Evolutionary conservation across 2,113 vertebrate species (phyloP).

Genomic region (Lycocorax pyrrhopterus): DNA sequence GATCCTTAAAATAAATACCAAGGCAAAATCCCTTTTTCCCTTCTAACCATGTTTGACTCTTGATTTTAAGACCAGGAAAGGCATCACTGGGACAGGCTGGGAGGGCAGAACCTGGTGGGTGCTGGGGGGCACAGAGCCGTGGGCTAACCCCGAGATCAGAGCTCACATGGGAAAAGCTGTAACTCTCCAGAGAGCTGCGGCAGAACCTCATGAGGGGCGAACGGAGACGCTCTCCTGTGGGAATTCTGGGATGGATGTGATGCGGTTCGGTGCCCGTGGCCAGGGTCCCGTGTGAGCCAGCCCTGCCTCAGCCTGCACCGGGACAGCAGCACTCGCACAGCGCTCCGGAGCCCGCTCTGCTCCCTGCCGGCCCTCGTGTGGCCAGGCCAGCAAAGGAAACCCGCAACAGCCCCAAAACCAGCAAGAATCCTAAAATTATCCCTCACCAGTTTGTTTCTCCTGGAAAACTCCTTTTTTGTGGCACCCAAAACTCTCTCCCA

Average conservation of each 20-base stretch:
- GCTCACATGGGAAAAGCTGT: accelerated
- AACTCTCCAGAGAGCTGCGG: neutral
- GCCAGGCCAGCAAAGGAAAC: neutral
- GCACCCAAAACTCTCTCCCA: neutral
- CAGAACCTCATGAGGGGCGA: accelerated
- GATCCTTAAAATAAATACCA: no score
- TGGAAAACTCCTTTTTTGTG: neutral
- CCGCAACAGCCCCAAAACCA: neutral
- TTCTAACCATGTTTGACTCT: no score
- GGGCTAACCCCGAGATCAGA: accelerated
- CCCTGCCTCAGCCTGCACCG: neutral
- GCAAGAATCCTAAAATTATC: neutral
- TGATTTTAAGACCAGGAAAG: no score
- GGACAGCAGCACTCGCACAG: neutral
- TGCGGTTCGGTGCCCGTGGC: accelerated
- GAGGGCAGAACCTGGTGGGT: accelerated
- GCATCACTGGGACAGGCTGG: accelerated
- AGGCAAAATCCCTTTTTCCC: no score
- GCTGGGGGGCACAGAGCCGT: neutral
- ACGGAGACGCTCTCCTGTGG: accelerated
- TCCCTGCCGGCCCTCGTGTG: accelerated
- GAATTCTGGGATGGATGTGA: neutral
- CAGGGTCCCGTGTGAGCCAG: accelerated
- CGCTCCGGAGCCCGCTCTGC: accelerated
- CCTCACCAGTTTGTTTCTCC: neutral